Evolutionary conservation across 92 coral and sea anemone genomes (phyloP).

Genomic region (Desmophyllum pertusum): DNA sequence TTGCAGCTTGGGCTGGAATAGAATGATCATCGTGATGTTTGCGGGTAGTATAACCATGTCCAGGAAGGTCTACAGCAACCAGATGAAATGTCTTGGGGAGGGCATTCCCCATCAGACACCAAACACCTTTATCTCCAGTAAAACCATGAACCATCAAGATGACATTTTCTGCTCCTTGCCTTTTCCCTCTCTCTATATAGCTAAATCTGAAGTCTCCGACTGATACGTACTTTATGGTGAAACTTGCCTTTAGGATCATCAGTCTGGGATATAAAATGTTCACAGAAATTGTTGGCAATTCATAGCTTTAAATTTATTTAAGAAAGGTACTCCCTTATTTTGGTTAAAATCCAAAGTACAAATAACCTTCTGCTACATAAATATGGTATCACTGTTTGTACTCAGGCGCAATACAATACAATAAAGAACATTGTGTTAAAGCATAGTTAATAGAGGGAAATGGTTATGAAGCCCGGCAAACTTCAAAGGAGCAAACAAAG

Average conservation of each 20-base stretch:
- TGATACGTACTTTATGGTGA: constrained; percentile 55
- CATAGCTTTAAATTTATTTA: no score
- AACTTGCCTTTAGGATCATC: constrained; percentile 66
- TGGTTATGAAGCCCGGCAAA: no score
- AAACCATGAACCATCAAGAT: constrained; percentile 88
- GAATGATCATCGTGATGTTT: constrained; percentile 84
- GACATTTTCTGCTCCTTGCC: constrained; percentile 44
- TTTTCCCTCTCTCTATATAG: constrained; percentile 78
- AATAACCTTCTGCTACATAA: no score
- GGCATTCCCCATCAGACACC: constrained; percentile 71
- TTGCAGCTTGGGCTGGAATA: constrained; percentile 75
- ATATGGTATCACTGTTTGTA: no score
- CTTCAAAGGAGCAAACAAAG: no score
- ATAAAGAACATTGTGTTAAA: no score
- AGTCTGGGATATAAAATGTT: constrained; percentile 41
- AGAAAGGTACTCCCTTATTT: not conserved
- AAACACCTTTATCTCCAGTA: constrained; percentile 77
- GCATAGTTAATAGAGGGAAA: no score
- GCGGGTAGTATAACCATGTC: constrained; percentile 93
- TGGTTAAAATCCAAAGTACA: no score
- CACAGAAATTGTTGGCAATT: not conserved
- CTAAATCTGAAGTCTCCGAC: constrained; percentile 79
- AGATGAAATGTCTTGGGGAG: constrained; percentile 77
- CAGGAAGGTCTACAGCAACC: constrained; percentile 89
- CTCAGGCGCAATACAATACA: no score